These are phyloP conservation scores for Acanthurus tractus DNA, from an alignment of 2,797 vertebrate species.

Conservation along the genomic window DNA sequence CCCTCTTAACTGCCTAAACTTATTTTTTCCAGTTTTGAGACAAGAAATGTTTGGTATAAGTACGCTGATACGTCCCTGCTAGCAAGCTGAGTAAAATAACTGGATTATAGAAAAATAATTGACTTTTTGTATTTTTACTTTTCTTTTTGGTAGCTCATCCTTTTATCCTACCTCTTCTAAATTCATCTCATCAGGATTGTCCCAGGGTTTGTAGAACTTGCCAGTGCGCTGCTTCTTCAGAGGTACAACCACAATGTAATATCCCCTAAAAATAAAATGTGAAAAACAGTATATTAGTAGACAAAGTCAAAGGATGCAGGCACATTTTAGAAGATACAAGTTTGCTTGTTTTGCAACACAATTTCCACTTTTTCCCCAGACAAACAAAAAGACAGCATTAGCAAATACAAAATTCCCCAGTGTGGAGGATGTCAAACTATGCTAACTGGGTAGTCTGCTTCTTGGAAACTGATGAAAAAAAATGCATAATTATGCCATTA, in stretches of 20 bases:
- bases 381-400: not conserved
- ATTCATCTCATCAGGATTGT: constrained; percentile 98
- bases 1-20: constrained; percentile 60
- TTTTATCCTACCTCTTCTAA: constrained; percentile 92
- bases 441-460: not conserved
- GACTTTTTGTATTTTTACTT: not conserved
- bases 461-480: not conserved
- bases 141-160: not conserved
- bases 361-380: not conserved
- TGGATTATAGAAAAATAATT: not conserved
- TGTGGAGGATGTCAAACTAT: not conserved
- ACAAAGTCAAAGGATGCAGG: constrained; percentile 2
- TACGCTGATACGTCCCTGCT: constrained; percentile 7
- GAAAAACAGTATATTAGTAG: not conserved
- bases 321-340: constrained; percentile 2
- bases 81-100: not conserved
- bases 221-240: constrained; percentile 96
- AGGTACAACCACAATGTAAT: constrained; percentile 97
- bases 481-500: constrained; percentile 15
- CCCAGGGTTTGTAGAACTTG: constrained; percentile 97
- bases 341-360: constrained; percentile 15
- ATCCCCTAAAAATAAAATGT: constrained; percentile 86
- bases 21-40: constrained; percentile 51
- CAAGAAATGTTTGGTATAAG: constrained; percentile 37
- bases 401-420: constrained; percentile 2